phyloP scores from a whole-genome alignment of 1,140 invertebrate species.

The Rhyacophila brunnea region DNA sequence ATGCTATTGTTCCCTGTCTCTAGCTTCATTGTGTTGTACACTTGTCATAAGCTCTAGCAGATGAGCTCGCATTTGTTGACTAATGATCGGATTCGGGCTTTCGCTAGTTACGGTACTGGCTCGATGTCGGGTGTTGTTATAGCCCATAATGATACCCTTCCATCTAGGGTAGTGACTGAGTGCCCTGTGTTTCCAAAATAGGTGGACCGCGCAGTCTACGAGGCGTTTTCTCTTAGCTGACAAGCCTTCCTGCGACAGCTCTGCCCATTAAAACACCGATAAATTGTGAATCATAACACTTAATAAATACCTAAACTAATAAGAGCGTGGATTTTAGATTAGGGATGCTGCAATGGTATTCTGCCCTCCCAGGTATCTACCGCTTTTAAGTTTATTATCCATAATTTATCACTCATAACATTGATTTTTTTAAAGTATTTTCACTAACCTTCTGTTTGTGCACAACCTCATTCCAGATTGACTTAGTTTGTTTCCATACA shows the following conservation, averaged over 20 bases:
- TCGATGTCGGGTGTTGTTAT: neutral
- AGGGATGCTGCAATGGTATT: constrained; percentile 33
- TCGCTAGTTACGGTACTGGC: constrained; percentile 12
- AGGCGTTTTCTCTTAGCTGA: constrained; percentile 20
- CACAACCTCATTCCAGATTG: constrained; percentile 20
- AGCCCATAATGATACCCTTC: constrained; percentile 11
- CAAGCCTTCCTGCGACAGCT: constrained; percentile 20
- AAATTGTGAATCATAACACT: constrained; percentile 21
- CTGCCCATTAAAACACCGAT: constrained; percentile 14
- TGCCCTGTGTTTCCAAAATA: constrained; percentile 31
- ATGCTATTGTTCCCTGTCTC: neutral
- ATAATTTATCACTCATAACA: constrained; percentile 11
- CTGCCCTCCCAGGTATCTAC: constrained; percentile 31
- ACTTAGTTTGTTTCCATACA: constrained; percentile 10
- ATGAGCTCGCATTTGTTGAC: too few relatives aligned
- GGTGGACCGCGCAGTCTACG: constrained; percentile 22
- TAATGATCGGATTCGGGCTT: too few relatives aligned
- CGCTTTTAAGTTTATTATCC: constrained; percentile 28
- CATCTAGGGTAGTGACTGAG: constrained; percentile 23
- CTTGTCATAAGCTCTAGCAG: too few relatives aligned
- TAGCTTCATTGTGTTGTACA: too few relatives aligned
- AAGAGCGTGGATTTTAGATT: constrained; percentile 30
- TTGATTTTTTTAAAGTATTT: constrained; percentile 9
- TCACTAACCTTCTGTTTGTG: constrained; percentile 30
- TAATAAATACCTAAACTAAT: constrained; percentile 18